Evolutionary conservation across 2,888 invertebrate genomes (phyloP).

Genomic region (Lottia gigantea): DNA sequence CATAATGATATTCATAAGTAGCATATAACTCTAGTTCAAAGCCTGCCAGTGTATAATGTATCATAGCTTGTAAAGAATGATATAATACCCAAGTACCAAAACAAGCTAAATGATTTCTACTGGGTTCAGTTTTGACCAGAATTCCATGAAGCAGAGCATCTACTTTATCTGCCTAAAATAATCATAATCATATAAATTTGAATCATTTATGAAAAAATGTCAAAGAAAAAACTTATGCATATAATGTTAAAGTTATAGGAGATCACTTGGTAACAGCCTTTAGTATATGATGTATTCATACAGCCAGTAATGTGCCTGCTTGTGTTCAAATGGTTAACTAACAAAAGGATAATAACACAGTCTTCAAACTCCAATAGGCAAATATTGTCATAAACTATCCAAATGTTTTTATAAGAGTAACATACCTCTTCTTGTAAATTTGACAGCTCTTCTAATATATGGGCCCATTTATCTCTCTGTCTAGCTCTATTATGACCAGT

Average conservation of each 20-base stretch:
- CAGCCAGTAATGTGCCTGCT: too few species aligned
- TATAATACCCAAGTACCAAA: conserved; percentile 94
- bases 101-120: conserved; percentile 82
- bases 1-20: conserved; percentile 94
- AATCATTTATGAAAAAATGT: too few species aligned
- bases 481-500: conserved; percentile 95
- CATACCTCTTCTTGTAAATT: conserved; percentile 87
- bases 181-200: too few species aligned
- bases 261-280: too few species aligned
- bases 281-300: too few species aligned
- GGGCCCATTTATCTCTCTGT: conserved; percentile 91
- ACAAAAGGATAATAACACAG: too few species aligned
- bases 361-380: too few species aligned
- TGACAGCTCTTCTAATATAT: conserved; percentile 90
- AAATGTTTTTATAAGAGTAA: not conserved
- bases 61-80: conserved; percentile 84
- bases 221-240: too few species aligned
- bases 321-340: too few species aligned
- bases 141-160: conserved; percentile 84
- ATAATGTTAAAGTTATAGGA: too few species aligned
- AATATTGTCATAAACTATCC: too few species aligned
- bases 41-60: conserved; percentile 91
- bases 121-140: conserved; percentile 77
- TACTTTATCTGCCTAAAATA: conserved; percentile 83
- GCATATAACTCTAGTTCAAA: conserved; percentile 96